Evolutionary conservation across 2,113 vertebrate genomes (phyloP).

Genomic region (Puffinus mauretanicus): DNA sequence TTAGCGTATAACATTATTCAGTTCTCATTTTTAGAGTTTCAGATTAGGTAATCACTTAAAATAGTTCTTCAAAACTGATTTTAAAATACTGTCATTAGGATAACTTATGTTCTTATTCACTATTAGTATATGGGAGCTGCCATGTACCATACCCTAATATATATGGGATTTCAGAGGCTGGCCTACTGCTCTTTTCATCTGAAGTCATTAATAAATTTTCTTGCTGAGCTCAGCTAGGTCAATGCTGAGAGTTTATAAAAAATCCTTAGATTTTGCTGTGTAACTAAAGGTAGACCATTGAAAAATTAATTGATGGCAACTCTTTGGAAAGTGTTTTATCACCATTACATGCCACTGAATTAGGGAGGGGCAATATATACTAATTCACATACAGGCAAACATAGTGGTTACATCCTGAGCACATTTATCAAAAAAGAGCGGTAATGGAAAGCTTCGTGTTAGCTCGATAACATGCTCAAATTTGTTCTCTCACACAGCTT

Average conservation of each 20-base stretch:
- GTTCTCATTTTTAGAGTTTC: neutral
- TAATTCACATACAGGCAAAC: neutral
- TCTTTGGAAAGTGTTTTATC: neutral
- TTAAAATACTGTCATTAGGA: neutral
- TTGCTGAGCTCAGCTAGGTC: neutral
- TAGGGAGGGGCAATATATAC: neutral
- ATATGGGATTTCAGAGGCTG: neutral
- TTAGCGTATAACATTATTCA: neutral
- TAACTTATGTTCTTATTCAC: neutral
- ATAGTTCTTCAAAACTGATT: neutral
- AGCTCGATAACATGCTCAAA: neutral
- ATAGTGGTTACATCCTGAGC: neutral
- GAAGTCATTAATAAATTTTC: neutral
- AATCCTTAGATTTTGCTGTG: neutral
- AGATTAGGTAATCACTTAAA: neutral
- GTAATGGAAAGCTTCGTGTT: neutral
- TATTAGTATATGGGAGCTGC: neutral
- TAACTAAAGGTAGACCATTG: neutral
- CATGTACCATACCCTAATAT: neutral
- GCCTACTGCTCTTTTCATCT: neutral
- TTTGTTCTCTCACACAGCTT: neutral
- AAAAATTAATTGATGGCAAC: neutral
- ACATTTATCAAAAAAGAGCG: neutral
- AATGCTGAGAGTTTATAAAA: neutral
- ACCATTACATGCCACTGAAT: accelerated